Evolutionary conservation across 1,140 invertebrate genomes (phyloP), one percentile per base, ranked within the genome.

Genomic region (Ceratosolen solmsi): DNA sequence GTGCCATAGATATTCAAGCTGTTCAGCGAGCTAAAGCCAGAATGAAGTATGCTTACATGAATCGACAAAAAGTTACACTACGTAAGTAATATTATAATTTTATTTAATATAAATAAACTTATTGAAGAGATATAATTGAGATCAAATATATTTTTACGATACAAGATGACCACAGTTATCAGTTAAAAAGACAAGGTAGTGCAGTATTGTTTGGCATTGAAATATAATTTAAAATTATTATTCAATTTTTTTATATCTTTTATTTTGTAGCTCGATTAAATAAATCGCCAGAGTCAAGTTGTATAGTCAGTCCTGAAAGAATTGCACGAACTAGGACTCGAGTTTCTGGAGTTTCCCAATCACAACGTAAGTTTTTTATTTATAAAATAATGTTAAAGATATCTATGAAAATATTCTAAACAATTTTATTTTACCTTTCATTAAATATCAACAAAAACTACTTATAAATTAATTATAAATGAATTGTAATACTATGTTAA

Each of bases 1-100:
- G 97, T 85, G 97, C 97, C 58, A 96, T 98, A 87, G 98, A 99
- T 93, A 93, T 97, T 76, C 96, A 96, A 85, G 96, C 97, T 15
- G 97, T 95, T 36, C 95, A 97, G 90, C 92, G 97, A 75, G 97
- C 97, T 25, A 96, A 96, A 85, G 95, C 95, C 0, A 93, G 96
- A 80, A 94, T 95, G 49, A 93, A 96, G 83, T 97, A 97, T 89
- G 95, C 95, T 27, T 94, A 95, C 84, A 93, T 96, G 89, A 94
- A 94, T 65, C 92, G 96, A 38, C 94, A 95, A 81, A 96, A 96
- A 91, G 95, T 95, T 38, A 95, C 95, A 84, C 89, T 95, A 87
- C 94, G 95, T 96, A 93, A 95, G 95, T 95, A 79, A 86, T 71
- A 72, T 33, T 68, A 51, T 30, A 79, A 68, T 83, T 73, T 51